These are phyloP conservation scores for Chelonoidis abingdonii DNA, from an alignment of 2,113 vertebrate genomes.

Conservation along the genomic window DNA sequence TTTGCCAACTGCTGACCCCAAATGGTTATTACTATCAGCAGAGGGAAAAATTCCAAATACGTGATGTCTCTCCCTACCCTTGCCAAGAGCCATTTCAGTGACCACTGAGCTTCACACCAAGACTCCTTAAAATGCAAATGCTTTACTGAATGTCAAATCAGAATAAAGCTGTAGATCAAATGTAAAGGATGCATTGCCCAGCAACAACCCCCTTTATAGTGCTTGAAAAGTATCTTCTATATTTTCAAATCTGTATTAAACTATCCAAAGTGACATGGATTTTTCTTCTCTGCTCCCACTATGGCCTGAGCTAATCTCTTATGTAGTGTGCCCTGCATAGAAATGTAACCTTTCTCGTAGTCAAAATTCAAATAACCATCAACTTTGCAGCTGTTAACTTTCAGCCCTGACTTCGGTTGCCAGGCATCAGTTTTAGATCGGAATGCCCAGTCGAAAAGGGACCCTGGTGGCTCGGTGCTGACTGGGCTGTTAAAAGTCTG, in stretches of 20 bases:
- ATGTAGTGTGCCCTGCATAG: neutral
- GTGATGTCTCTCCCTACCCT: neutral
- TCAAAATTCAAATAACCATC: slow-evolving; percentile 5
- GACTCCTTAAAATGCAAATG: neutral
- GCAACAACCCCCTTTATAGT: neutral
- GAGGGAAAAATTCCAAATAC: slow-evolving; percentile 18
- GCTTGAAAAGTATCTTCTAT: neutral
- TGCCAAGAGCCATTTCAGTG: slow-evolving; percentile 21
- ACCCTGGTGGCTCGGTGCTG: too few species aligned
- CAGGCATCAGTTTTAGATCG: too few species aligned
- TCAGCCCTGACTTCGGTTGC: neutral
- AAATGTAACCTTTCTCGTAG: neutral
- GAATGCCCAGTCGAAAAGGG: too few species aligned
- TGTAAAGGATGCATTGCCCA: neutral
- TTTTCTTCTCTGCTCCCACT: neutral
- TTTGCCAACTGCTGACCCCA: slow-evolving; percentile 13
- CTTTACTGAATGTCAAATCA: neutral
- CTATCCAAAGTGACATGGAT: neutral
- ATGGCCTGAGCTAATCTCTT: neutral
- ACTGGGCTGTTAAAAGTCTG: too few species aligned
- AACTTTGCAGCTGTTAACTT: slow-evolving; percentile 16
- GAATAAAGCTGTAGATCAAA: neutral
- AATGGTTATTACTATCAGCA: neutral
- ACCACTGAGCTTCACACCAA: neutral
- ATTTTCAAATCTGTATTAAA: slow-evolving; percentile 2